Conservation (phyloP, 2,797 vertebrate species). For the Lates japonicus region DNA sequence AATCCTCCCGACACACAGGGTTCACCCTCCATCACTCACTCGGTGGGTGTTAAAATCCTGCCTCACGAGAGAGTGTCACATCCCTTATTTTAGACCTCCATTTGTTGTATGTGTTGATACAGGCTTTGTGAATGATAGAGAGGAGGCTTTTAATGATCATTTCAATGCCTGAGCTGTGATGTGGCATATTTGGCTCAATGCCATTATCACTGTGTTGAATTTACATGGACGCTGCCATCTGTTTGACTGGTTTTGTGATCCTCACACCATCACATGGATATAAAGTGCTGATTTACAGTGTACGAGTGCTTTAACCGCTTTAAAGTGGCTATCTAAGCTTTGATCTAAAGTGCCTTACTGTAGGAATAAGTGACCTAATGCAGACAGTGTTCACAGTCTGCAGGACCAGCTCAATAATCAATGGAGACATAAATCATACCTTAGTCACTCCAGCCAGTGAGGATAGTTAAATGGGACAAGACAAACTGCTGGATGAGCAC, state of each 20-base stretch:
- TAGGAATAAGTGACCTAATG: constrained; percentile 6
- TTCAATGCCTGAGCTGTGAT: constrained; percentile 7
- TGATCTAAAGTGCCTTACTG: constrained; percentile 3
- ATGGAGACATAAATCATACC: constrained; percentile 23
- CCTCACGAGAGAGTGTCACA: constrained; percentile 7
- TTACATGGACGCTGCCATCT: not conserved
- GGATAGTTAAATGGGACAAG: constrained; percentile 23
- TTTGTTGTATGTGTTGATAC: constrained; percentile 1
- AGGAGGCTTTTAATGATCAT: constrained; percentile 11
- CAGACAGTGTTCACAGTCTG: constrained; percentile 13
- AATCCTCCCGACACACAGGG: constrained; percentile 24
- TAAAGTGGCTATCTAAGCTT: constrained; percentile 9
- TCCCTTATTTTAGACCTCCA: not conserved
- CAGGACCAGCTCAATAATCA: constrained; percentile 36
- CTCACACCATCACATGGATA: not conserved
- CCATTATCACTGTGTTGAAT: not conserved
- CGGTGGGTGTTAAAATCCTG: constrained; percentile 38
- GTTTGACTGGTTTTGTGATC: not conserved
- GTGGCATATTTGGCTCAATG: not conserved
- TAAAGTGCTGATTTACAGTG: constrained; percentile 15
- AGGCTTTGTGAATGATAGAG: not conserved
- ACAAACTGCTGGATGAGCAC: constrained; percentile 15
- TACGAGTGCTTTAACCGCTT: not conserved
- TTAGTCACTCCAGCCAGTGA: not conserved
- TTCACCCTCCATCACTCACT: constrained; percentile 46